Conservation (phyloP, 2,113 vertebrate genomes). For the Nansenia antarctica region DNA sequence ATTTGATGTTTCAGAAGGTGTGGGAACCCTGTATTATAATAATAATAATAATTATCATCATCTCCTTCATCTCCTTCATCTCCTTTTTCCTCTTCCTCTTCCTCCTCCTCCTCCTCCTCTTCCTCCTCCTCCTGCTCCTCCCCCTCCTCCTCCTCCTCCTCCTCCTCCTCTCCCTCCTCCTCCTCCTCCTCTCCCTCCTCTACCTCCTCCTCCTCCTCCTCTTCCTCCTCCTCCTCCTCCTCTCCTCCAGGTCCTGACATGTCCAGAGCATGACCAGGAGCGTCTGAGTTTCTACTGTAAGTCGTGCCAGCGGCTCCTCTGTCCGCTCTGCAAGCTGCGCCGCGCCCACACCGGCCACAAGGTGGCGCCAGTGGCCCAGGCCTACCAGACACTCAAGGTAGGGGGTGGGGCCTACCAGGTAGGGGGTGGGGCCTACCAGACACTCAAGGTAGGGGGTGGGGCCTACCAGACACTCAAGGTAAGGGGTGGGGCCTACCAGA, state of each 20-base stretch:
- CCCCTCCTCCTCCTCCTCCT: not conserved
- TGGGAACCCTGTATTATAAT: too few species aligned
- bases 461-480: slow-evolving; percentile 90
- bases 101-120: not conserved
- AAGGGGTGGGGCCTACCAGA: slow-evolving; percentile 72
- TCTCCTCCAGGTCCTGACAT: slow-evolving; percentile 69
- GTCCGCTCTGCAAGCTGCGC: slow-evolving; percentile 91
- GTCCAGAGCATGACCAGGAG: slow-evolving; percentile 81
- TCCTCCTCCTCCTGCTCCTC: not conserved
- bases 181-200: not conserved
- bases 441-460: slow-evolving; percentile 83
- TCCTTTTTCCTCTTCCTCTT: not conserved
- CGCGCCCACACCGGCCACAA: slow-evolving; percentile 90
- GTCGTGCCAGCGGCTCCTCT: slow-evolving; percentile 91
- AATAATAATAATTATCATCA: not conserved
- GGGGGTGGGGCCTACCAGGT: slow-evolving; percentile 10
- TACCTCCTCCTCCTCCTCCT: not conserved
- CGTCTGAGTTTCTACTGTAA: slow-evolving; percentile 93
- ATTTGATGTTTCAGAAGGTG: too few species aligned
- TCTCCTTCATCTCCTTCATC: not conserved
- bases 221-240: not conserved
- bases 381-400: slow-evolving; percentile 94
- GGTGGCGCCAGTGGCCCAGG: slow-evolving; percentile 87
- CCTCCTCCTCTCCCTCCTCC: not conserved
- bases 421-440: slow-evolving; percentile 92